Conservation (phyloP, 2,113 vertebrate species). For the Arizona elegans region DNA sequence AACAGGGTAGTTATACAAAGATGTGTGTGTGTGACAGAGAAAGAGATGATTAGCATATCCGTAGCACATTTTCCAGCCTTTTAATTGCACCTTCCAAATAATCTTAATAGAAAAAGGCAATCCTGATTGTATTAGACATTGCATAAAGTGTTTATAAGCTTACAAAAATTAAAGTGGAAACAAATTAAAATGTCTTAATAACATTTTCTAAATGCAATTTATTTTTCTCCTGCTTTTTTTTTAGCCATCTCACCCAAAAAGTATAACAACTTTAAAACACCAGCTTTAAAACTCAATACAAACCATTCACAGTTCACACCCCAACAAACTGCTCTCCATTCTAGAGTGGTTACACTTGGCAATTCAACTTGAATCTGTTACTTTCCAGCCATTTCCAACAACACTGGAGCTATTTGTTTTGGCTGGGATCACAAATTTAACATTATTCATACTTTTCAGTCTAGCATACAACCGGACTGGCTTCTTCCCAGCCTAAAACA, state of each 20-base stretch:
- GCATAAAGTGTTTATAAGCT: neutral
- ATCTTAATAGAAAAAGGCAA: neutral
- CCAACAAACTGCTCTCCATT: slow-evolving; percentile 1
- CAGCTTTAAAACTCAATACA: slow-evolving; percentile 12
- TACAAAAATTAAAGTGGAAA: neutral
- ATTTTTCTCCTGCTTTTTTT: neutral
- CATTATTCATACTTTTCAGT: neutral
- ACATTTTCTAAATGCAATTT: neutral
- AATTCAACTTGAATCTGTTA: slow-evolving; percentile 16
- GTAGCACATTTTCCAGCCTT: neutral
- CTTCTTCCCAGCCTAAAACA: neutral
- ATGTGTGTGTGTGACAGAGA: neutral
- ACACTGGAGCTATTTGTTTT: slow-evolving; percentile 6
- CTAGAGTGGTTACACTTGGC: neutral
- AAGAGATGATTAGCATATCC: neutral
- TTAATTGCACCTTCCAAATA: neutral
- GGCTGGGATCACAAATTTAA: slow-evolving; percentile 28
- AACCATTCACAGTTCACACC: slow-evolving; percentile 1
- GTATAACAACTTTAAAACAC: neutral
- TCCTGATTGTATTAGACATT: neutral
- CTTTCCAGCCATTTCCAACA: neutral
- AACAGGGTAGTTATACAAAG: neutral
- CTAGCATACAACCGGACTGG: slow-evolving; percentile 2
- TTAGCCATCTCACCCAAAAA: neutral
- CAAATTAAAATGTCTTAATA: slow-evolving; percentile 4